phyloP scores from a whole-genome alignment of 2,113 vertebrate genomes.

The Vanacampus margaritifer region DNA sequence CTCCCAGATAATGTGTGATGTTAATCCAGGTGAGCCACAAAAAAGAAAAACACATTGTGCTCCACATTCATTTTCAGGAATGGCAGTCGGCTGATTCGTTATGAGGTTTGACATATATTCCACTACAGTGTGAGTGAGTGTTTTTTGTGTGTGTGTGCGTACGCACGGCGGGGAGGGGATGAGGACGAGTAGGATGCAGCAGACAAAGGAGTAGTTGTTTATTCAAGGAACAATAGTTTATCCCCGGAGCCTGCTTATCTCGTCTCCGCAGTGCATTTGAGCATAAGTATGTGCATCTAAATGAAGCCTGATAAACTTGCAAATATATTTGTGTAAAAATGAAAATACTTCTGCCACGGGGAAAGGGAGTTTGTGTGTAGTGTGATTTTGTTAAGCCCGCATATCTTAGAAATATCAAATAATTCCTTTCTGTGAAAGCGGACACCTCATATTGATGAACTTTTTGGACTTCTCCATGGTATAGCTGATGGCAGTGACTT shows the following conservation, averaged over 20 bases:
- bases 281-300: slow-evolving; percentile 33
- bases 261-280: slow-evolving; percentile 29
- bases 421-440: neutral
- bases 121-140: slow-evolving; percentile 4
- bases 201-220: slow-evolving; percentile 50
- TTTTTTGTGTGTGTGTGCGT: slow-evolving; percentile 13
- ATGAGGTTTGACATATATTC: slow-evolving; percentile 37
- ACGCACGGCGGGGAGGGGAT: slow-evolving; percentile 16
- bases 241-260: slow-evolving; percentile 51
- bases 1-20: slow-evolving; percentile 34
- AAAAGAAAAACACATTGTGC: neutral
- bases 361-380: slow-evolving; percentile 16
- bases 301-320: slow-evolving; percentile 44
- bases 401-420: neutral
- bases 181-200: slow-evolving; percentile 31
- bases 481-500: neutral
- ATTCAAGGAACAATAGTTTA: slow-evolving; percentile 40
- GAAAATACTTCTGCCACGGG: slow-evolving; percentile 9
- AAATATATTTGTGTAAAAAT: slow-evolving; percentile 29
- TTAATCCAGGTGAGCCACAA: slow-evolving; percentile 35
- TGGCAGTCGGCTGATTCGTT: slow-evolving; percentile 4
- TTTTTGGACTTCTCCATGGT: neutral
- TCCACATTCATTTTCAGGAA: slow-evolving; percentile 7
- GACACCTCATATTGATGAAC: neutral
- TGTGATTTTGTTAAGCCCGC: slow-evolving; percentile 4